A percentile compares a stretch with the other conserved stretches of the same genome.
phyloP scores from a whole-genome alignment of 2,113 vertebrate genomes.

The Clarias macrocephalus region DNA sequence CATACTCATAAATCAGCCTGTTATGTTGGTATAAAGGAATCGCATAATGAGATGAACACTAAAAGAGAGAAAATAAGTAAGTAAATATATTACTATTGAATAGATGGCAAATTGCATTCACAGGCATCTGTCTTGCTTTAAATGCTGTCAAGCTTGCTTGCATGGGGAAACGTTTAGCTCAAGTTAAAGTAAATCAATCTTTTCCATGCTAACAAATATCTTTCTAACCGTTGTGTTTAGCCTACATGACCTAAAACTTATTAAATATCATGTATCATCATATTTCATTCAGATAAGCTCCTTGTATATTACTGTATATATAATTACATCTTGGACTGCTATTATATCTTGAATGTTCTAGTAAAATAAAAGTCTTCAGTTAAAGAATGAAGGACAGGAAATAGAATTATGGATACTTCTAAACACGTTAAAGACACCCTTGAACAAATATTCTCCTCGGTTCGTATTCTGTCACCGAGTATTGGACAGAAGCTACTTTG shows the following conservation, averaged over 20 bases:
- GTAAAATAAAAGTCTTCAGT: neutral
- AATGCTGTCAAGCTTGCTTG: slow-evolving; percentile 6
- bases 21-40: neutral
- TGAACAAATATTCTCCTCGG: neutral
- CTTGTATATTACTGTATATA: no score
- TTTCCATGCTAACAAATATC: neutral
- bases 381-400: neutral
- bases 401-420: neutral
- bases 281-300: neutral
- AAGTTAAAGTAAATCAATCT: neutral
- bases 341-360: neutral
- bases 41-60: neutral
- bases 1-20: slow-evolving; percentile 10
- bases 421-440: neutral
- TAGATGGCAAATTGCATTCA: slow-evolving; percentile 4
- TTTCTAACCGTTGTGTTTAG: neutral
- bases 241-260: neutral
- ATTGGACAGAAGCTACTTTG: slow-evolving; percentile 25
- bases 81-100: neutral
- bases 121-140: slow-evolving; percentile 8
- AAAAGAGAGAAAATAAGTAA: neutral
- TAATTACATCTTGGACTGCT: neutral
- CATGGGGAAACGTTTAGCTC: neutral
- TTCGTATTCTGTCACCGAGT: slow-evolving; percentile 1
- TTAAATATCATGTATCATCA: neutral